Percentiles rank a stretch among this genome's conserved stretches.
Evolutionary conservation across 2,113 vertebrate genomes (phyloP).

Genomic region (Dicentrarchus labrax): DNA sequence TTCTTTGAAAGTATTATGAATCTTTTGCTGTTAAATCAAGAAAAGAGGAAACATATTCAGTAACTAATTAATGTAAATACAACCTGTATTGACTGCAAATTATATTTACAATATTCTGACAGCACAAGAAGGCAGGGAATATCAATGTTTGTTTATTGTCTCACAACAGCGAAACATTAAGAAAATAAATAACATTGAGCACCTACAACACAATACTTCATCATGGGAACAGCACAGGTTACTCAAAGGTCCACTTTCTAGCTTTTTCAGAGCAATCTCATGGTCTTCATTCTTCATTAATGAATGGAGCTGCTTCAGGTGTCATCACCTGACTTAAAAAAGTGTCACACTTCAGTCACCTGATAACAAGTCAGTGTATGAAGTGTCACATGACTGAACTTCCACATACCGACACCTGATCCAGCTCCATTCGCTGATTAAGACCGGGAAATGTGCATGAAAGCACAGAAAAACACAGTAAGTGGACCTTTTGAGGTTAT

Average conservation of each 20-base stretch:
- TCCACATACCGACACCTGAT: not conserved
- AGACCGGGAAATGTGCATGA: not conserved
- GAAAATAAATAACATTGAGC: not conserved
- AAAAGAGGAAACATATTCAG: not conserved
- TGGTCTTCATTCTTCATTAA: slow-evolving; percentile 6
- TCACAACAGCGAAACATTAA: not conserved
- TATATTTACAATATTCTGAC: not conserved
- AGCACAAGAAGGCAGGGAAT: not conserved
- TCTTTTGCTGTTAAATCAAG: not conserved
- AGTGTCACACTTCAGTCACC: not conserved
- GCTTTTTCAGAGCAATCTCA: not conserved
- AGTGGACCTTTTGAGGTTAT: not conserved
- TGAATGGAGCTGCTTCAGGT: slow-evolving; percentile 3
- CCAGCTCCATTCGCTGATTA: not conserved
- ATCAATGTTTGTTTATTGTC: not conserved
- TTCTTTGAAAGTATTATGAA: too few species aligned
- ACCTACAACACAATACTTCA: not conserved
- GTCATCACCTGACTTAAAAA: not conserved
- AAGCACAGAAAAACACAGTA: not conserved
- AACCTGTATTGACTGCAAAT: not conserved
- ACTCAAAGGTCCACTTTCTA: not conserved
- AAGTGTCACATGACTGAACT: not conserved
- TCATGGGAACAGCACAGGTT: not conserved
- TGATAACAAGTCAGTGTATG: not conserved
- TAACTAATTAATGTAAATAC: not conserved